Base-by-base conservation (phyloP, 2,113 vertebrate species). In the Amblyornis subalaris region DNA sequence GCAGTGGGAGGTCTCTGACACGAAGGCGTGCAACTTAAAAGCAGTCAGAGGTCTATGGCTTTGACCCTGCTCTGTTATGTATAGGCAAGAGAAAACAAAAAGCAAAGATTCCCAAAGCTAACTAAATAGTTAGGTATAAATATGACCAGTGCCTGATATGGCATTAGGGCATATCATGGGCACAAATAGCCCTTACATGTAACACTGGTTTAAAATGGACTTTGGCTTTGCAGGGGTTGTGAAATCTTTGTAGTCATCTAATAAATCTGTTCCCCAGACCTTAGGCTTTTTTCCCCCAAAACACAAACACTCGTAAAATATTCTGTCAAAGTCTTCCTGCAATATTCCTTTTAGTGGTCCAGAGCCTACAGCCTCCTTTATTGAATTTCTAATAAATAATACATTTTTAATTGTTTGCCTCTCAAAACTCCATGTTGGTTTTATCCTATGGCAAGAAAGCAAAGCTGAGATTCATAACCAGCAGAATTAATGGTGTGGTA, bases 331-430 rank as follows among this genome's bases (percentile, higher is more conserved):
- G 20, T 15, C 13, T 79, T 84, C 14, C 24, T 82, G n/a, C 25
- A 53, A 61, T 9, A 54, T 81, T 88, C 13, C 6, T 92, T 85
- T 66, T 58, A 66, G 31, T 60, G 25, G 8, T 76, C 58, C 12
- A 69, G 42, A 66, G 35, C 55, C 47, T 75, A 66, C n/a, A 79
- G 14, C 10, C 58, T 77, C 23, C 23, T 72, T 72, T 80, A 92
- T 47, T 79, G 53, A 85, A 81, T 89, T 92, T 83, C 45, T 80
- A 42, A 76, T 72, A 84, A 93, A 94, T 55, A 77, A 89, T 69
- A 38, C 23, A 58, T 66, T 85, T 95, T 86, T 67, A 85, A 83
- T 71, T 78, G 26, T 60, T 90, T 83, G n/a, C 8, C 1, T 72
- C 21, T 85, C 53, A 81, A 51, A 93, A 81, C 28, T 62, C 8